Percentiles rank a stretch among this genome's conserved stretches.
These are phyloP conservation scores for Lasioglossum oenotherae DNA, from an alignment of 2,888 invertebrate genomes.

Conservation along the genomic window DNA sequence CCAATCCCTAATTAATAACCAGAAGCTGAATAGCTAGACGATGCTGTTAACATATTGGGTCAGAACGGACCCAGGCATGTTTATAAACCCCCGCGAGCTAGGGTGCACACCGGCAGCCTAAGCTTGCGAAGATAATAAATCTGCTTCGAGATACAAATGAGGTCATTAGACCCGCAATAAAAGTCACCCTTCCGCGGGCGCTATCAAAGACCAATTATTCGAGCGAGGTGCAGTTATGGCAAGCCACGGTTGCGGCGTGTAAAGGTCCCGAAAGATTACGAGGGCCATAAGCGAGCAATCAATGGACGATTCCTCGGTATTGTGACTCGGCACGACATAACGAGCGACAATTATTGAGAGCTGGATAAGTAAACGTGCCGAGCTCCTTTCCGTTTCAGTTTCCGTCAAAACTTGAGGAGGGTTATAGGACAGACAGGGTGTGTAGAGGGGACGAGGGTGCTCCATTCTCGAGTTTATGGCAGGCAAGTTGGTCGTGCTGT, in stretches of 20 bases:
- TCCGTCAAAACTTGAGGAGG: conserved; percentile 12
- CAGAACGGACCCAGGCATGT: not conserved
- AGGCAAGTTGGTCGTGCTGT: conserved; percentile 73
- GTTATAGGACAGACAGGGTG: not conserved
- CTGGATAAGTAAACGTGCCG: conserved; percentile 80
- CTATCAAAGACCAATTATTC: conserved; percentile 17
- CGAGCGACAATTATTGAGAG: conserved; percentile 77
- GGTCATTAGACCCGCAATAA: not conserved
- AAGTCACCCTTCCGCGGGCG: not conserved
- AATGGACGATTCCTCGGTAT: conserved; percentile 18
- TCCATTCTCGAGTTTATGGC: conserved; percentile 78
- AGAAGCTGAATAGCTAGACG: not conserved
- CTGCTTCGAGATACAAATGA: not conserved
- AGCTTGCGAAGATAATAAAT: not conserved
- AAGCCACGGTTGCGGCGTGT: not conserved
- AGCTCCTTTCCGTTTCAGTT: conserved; percentile 72
- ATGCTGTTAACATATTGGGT: not conserved
- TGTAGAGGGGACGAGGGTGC: conserved; percentile 72
- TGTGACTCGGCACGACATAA: conserved; percentile 71
- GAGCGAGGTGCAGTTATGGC: not conserved
- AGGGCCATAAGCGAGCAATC: conserved; percentile 23
- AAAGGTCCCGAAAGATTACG: not conserved
- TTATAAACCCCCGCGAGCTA: not conserved
- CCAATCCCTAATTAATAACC: not conserved
- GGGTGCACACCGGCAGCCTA: not conserved